phyloP scores from a whole-genome alignment of 2,797 vertebrate genomes.

The Scarus forsteni region DNA sequence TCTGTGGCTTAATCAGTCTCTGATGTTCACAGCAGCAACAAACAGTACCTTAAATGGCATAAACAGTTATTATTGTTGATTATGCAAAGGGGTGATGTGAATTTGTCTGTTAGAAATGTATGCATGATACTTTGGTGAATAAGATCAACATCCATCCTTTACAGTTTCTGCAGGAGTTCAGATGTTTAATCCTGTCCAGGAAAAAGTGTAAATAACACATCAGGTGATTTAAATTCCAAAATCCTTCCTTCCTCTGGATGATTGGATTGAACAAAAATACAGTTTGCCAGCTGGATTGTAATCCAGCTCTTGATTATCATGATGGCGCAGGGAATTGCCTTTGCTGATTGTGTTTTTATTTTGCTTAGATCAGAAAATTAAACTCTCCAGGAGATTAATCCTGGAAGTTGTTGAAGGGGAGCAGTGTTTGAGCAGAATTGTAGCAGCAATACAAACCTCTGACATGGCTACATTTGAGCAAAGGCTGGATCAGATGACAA shows the following conservation, averaged over 20 bases:
- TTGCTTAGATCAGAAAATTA: neutral
- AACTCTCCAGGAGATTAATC: too few relatives aligned
- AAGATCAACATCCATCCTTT: too few relatives aligned
- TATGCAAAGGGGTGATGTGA: neutral
- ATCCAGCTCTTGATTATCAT: neutral
- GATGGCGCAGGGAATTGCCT: neutral
- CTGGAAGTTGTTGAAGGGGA: conserved; percentile 6
- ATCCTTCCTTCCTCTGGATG: neutral
- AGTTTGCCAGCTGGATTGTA: conserved; percentile 27
- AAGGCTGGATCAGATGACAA: neutral
- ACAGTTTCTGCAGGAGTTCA: too few relatives aligned
- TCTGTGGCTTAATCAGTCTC: neutral
- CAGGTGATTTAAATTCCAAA: too few relatives aligned
- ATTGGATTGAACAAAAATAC: neutral
- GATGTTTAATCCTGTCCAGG: too few relatives aligned
- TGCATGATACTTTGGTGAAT: too few relatives aligned
- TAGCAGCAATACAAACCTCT: conserved; percentile 24
- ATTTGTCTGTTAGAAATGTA: neutral
- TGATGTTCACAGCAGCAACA: neutral
- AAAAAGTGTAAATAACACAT: too few relatives aligned
- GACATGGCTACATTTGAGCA: conserved; percentile 16
- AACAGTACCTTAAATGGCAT: neutral
- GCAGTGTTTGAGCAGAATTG: conserved; percentile 12
- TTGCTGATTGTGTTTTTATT: neutral
- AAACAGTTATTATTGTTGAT: neutral